Evolutionary conservation across 2,113 vertebrate genomes (phyloP).

Genomic region (Sinocyclocheilus anophthalmus): DNA sequence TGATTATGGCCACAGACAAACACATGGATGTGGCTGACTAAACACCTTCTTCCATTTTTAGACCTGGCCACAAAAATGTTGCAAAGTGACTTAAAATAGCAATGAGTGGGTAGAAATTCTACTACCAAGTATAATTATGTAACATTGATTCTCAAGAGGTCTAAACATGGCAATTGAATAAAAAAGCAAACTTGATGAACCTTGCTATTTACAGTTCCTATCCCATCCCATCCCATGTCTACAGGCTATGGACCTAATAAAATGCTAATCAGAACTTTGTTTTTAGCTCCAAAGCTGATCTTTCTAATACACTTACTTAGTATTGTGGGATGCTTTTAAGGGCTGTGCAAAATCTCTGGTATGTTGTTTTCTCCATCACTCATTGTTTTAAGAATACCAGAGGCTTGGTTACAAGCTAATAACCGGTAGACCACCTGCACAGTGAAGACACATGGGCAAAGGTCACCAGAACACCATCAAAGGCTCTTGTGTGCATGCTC

Average conservation of each 20-base stretch:
- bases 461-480: slow-evolving; percentile 41
- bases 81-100: slow-evolving; percentile 31
- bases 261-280: not conserved
- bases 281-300: not conserved
- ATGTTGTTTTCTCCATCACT: not conserved
- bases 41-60: slow-evolving; percentile 64
- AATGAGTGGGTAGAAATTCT: slow-evolving; percentile 27
- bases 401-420: not conserved
- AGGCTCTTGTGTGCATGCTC: slow-evolving; percentile 14
- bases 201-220: not conserved
- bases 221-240: not conserved
- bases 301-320: not conserved
- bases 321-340: slow-evolving; percentile 23
- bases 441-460: slow-evolving; percentile 5
- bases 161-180: not conserved
- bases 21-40: slow-evolving; percentile 49
- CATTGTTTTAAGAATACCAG: slow-evolving; percentile 5
- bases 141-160: not conserved
- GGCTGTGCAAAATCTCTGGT: slow-evolving; percentile 16
- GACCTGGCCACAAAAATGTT: slow-evolving; percentile 66
- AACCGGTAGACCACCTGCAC: slow-evolving; percentile 9
- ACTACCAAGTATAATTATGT: not conserved
- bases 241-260: not conserved
- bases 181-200: not conserved
- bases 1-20: slow-evolving; percentile 51